Evolutionary conservation across 2,113 vertebrate genomes (phyloP), one percentile per base, ranked within the genome.

Genomic region (Hiodon alosoides): DNA sequence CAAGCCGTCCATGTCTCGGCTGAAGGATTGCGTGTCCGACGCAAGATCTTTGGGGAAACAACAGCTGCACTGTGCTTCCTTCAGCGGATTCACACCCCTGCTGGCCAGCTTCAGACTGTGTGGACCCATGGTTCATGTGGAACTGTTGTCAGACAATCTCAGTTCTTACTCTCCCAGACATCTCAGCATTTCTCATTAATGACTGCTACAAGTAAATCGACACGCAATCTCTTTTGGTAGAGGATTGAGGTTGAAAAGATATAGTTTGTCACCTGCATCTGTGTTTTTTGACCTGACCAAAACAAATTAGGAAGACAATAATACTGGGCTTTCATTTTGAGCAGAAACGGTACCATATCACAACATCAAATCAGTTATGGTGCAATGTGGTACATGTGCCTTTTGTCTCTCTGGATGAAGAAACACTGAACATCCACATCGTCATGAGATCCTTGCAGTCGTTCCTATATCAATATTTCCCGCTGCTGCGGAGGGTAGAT

Each of bases 141-240:
- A 72, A 73, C 13, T n/a, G 59, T 50, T 61, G 72, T 57, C 55
- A 48, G 52, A 7, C 55, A 47, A 14, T 14, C 50, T 47, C 47
- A 46, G 52, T 58, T 69, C 50, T 52, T 54, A 17, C 8, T 59
- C 31, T 71, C 70, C 46, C 53, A 55, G 1, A 47, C 54, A 48
- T 71, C 70, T 71, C 70, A 71, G 57, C 0, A 58, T 81, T 81
- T 78, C 79, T 78, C 61, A 14, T 51, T 79, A 81, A 78, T 84
- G 72, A 78, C 77, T 59, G 59, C 48, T 70, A 72, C 58, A 55
- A 61, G 77, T 71, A 79, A 83, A 67, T 61, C 77, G 75, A 85
- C 79, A 81, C 76, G 6, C 17, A 13, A 64, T 58, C 55, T 58
- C 67, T 48, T 11, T 3, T 58, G 60, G 61, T 77, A 70, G 53